Conservation (phyloP, 92 coral and sea anemone species). For the Bergia sp. region DNA sequence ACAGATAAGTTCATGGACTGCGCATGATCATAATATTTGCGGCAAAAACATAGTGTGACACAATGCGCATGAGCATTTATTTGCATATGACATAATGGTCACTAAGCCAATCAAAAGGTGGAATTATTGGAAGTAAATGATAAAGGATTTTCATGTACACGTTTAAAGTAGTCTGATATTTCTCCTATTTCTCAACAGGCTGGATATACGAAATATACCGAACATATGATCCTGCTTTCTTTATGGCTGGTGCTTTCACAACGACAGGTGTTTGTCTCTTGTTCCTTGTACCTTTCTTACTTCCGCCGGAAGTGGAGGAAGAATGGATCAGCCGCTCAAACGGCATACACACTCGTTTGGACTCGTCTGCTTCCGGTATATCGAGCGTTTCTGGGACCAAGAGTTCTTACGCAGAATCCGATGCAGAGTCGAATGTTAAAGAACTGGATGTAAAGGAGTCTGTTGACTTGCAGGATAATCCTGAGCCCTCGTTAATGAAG, state of each 20-base stretch:
- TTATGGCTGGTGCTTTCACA: slow-evolving; percentile 86
- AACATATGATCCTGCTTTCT: slow-evolving; percentile 75
- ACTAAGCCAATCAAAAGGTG: too few species aligned
- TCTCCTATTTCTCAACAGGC: slow-evolving; percentile 47
- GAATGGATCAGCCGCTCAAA: slow-evolving; percentile 68
- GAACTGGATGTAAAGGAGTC: slow-evolving; percentile 35
- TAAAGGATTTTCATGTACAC: not conserved
- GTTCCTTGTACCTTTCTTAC: slow-evolving; percentile 74
- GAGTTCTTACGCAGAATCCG: slow-evolving; percentile 43
- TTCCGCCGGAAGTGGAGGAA: slow-evolving; percentile 62
- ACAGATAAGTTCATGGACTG: too few species aligned
- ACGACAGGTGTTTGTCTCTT: slow-evolving; percentile 72
- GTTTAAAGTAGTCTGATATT: not conserved
- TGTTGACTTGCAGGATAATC: not conserved
- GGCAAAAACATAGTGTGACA: too few species aligned
- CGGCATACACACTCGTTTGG: slow-evolving; percentile 46
- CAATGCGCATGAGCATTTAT: too few species aligned
- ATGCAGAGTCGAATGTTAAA: slow-evolving; percentile 4
- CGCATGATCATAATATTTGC: too few species aligned
- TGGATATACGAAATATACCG: slow-evolving; percentile 72
- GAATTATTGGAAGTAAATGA: too few species aligned
- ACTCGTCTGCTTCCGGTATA: slow-evolving; percentile 50
- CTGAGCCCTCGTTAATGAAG: not conserved
- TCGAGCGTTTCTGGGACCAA: slow-evolving; percentile 62
- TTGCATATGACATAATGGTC: too few species aligned